Conservation (phyloP, 53 echinoderm and acorn worm species). For the Holothuria scabra region DNA sequence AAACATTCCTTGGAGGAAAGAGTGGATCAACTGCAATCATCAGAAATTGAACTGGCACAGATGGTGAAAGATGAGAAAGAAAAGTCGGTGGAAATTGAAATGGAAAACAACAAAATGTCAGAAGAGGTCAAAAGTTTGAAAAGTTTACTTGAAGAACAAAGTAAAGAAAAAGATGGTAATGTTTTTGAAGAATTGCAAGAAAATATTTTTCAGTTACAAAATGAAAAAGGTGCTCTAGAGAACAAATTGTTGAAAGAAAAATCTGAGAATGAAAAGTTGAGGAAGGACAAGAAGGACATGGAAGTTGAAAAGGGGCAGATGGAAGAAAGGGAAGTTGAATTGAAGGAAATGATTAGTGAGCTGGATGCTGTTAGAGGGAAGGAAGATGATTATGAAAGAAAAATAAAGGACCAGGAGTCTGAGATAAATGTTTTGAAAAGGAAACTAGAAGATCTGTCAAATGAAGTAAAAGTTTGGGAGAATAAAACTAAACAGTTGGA, state of each 20-base stretch:
- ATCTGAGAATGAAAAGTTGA: constrained; percentile 3
- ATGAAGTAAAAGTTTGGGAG: neutral
- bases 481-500: neutral
- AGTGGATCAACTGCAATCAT: neutral
- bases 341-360: too few relatives aligned
- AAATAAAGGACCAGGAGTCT: constrained; percentile 16
- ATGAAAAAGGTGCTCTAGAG: too few relatives aligned
- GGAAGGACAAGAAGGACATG: neutral
- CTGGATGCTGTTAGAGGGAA: neutral
- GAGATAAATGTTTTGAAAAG: constrained; percentile 9
- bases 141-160: too few relatives aligned
- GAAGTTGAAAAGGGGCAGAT: neutral
- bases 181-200: too few relatives aligned
- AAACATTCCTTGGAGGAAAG: constrained; percentile 14
- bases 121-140: too few relatives aligned
- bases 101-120: too few relatives aligned
- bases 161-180: too few relatives aligned
- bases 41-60: too few relatives aligned
- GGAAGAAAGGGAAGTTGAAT: too few relatives aligned
- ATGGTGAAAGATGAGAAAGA: too few relatives aligned
- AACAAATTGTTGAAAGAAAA: neutral
- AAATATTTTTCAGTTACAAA: too few relatives aligned
- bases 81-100: too few relatives aligned
- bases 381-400: neutral
- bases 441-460: neutral